Percentiles rank a stretch among this genome's conserved stretches.
phyloP scores from a whole-genome alignment of 2,888 invertebrate genomes.

The Hydrotaea cyrtoneurina region DNA sequence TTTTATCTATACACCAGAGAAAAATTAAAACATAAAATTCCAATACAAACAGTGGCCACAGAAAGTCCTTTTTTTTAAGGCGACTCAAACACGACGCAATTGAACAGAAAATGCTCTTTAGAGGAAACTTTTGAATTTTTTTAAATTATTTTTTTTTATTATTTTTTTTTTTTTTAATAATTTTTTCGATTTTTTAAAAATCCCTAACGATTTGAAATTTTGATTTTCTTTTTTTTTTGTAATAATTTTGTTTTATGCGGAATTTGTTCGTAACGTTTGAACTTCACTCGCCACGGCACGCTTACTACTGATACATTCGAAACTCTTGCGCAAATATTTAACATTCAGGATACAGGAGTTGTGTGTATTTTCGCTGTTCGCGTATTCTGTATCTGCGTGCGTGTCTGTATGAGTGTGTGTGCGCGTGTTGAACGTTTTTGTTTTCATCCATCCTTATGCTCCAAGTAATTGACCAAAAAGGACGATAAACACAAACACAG shows the following conservation, averaged over 20 bases:
- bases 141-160: slow-evolving; percentile 3
- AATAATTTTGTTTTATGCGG: slow-evolving; percentile 35
- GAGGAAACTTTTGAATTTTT: background rate
- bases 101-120: background rate
- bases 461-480: slow-evolving; percentile 7
- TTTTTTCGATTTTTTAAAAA: slow-evolving; percentile 17
- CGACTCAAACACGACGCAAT: background rate
- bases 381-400: slow-evolving; percentile 25
- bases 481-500: slow-evolving; percentile 10
- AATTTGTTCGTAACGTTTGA: slow-evolving; percentile 47
- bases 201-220: background rate
- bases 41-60: slow-evolving; percentile 18
- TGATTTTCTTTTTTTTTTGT: slow-evolving; percentile 31
- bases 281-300: slow-evolving; percentile 63
- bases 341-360: slow-evolving; percentile 54
- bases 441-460: slow-evolving; percentile 6
- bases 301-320: slow-evolving; percentile 64
- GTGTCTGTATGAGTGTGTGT: slow-evolving; percentile 4
- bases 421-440: slow-evolving; percentile 14
- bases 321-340: slow-evolving; percentile 68
- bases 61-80: background rate
- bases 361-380: slow-evolving; percentile 29
- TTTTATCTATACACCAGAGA: slow-evolving; percentile 50
- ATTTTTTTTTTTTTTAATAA: slow-evolving; percentile 15
- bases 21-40: slow-evolving; percentile 24